Evolutionary conservation across 2,888 invertebrate genomes (phyloP).

Genomic region (Uropetala carovei): DNA sequence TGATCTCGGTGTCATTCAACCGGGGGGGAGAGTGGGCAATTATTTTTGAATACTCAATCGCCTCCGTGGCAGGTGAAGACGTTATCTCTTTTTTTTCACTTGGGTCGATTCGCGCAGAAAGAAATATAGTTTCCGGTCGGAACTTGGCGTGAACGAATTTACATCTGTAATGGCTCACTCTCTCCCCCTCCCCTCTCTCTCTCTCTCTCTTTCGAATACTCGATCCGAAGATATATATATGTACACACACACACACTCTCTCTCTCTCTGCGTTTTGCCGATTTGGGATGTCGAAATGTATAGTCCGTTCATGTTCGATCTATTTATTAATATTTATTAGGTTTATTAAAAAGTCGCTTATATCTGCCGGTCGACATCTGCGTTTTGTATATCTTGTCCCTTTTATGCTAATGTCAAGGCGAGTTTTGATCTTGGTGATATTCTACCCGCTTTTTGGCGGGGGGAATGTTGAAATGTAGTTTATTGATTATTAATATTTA

Average conservation of each 20-base stretch:
- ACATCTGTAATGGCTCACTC: conserved; percentile 50
- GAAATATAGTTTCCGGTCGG: conserved; percentile 59
- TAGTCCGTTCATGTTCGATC: not conserved
- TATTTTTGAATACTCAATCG: conserved; percentile 61
- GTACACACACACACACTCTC: no score
- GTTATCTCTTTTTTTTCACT: conserved; percentile 39
- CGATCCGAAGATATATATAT: not conserved
- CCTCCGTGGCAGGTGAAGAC: conserved; percentile 58
- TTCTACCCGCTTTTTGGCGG: not conserved
- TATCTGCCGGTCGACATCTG: not conserved
- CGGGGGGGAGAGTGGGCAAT: conserved; percentile 15
- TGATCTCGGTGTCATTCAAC: conserved; percentile 30
- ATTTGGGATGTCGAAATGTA: not conserved
- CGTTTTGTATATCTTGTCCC: not conserved
- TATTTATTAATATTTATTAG: not conserved
- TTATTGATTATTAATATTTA: conserved; percentile 14
- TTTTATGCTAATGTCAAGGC: not conserved
- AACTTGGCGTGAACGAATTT: conserved; percentile 47
- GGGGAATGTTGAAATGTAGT: not conserved
- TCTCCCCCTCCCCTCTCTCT: not conserved
- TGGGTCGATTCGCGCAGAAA: not conserved
- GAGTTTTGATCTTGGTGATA: not conserved
- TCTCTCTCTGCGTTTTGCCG: no score
- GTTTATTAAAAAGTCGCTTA: not conserved
- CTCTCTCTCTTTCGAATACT: not conserved